Base-by-base conservation (phyloP, 2,888 invertebrate species). In the Pollenia angustigena region DNA sequence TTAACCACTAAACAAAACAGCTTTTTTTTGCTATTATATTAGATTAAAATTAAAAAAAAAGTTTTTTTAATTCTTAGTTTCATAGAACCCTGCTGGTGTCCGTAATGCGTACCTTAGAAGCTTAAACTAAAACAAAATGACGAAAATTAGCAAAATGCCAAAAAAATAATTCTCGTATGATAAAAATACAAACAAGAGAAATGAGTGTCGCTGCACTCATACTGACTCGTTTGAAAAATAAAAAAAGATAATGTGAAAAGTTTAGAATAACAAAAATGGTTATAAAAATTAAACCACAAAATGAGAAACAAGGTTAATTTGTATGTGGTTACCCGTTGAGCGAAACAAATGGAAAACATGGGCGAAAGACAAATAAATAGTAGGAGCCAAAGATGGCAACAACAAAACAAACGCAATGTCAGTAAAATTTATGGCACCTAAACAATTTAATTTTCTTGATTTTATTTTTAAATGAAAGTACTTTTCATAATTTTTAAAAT, bases 241-340 rank as follows among this genome's bases (percentile, higher is more conserved):
- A 74, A 68, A 48, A 48, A 10, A 74, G n/a, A 71, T 4, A 64
- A 74, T 58, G n/a, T 14, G 44, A 60, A 60, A 74, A 56, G 32
- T 50, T 46, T 44, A 50, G 48, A 71, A 74, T 60, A 32, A 52
- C 42, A 84, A 62, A 68, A 46, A 76, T 69, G 50, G 32, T 42
- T 71, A 75, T 50, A 83, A 58, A 46, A 79, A 50, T 16, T 12
- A 84, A 76, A 87, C 71, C 52, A 64, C 76, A 81, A 62, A 81
- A 81, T 81, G 54, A 74, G 52, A 81, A 79, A 85, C 62, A 68
- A 74, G 82, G 68, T 79, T 79, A 82, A 74, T 60, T 44, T 68
- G 23, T 48, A 64, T 32, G 64, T 42, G 71, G 44, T 50, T 54
- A 58, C 58, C 48, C 52, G 46, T 2, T 60, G 50, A n/a, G 44